Evolutionary conservation across 2,113 vertebrate species (phyloP).

Genomic region (Prochilodus magdalenae): DNA sequence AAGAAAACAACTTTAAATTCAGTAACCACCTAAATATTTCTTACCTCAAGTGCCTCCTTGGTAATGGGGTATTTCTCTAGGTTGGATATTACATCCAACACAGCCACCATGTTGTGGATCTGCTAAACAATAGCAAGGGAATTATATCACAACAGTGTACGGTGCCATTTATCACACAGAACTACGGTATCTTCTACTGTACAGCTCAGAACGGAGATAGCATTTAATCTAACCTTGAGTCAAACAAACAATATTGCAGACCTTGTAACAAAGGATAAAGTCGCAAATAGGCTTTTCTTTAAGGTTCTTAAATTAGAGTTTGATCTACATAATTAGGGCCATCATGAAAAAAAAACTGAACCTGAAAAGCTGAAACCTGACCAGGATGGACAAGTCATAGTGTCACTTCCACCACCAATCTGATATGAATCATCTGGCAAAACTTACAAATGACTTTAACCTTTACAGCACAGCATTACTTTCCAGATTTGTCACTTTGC

Average conservation of each 20-base stretch:
- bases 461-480: neutral
- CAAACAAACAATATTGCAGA: neutral
- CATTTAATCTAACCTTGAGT: neutral
- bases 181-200: neutral
- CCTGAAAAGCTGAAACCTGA: neutral
- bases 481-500: neutral
- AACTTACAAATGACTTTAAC: neutral
- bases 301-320: neutral
- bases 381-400: neutral
- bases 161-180: neutral
- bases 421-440: neutral
- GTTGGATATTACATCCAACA: constrained; percentile 95
- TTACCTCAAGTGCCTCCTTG: constrained; percentile 96
- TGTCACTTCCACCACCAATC: neutral
- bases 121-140: constrained; percentile 69
- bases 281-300: neutral
- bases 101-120: constrained; percentile 96
- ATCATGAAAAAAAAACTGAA: neutral
- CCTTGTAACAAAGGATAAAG: neutral
- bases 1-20: neutral
- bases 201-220: neutral
- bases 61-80: constrained; percentile 98
- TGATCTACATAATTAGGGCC: neutral
- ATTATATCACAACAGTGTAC: neutral
- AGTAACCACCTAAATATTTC: constrained; percentile 36